phyloP scores from a whole-genome alignment of 2,797 vertebrate genomes.

The Buceros bicornis region DNA sequence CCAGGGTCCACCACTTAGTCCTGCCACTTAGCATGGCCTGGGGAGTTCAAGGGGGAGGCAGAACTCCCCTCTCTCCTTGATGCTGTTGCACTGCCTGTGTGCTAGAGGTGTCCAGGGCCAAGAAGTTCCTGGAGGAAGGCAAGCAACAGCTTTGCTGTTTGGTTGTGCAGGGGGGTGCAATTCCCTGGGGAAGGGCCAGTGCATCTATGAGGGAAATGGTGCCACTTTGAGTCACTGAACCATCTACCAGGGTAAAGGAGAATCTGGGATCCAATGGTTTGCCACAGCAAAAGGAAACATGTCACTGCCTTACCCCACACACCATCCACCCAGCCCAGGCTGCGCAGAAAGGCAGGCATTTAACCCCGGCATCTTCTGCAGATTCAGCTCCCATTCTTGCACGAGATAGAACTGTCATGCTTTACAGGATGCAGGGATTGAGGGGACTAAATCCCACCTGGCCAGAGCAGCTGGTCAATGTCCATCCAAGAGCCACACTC shows the following conservation, averaged over 20 bases:
- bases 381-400: neutral
- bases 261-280: neutral
- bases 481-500: neutral
- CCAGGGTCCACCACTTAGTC: neutral
- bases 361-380: neutral
- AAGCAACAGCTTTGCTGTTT: neutral
- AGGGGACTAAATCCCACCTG: neutral
- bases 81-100: neutral
- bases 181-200: neutral
- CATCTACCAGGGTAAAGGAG: neutral
- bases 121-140: neutral
- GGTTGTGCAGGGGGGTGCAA: neutral
- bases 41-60: neutral
- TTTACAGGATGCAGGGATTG: neutral
- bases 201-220: neutral
- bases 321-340: neutral
- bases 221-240: neutral
- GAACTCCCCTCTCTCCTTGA: neutral
- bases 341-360: neutral
- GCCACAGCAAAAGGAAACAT: neutral
- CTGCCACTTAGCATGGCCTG: neutral
- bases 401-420: accelerated
- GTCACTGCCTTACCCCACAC: neutral
- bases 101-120: neutral
- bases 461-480: neutral